Evolutionary conservation across 2,797 vertebrate genomes (phyloP), one percentile per base, ranked within the genome.

Genomic region (Cuniculus paca): DNA sequence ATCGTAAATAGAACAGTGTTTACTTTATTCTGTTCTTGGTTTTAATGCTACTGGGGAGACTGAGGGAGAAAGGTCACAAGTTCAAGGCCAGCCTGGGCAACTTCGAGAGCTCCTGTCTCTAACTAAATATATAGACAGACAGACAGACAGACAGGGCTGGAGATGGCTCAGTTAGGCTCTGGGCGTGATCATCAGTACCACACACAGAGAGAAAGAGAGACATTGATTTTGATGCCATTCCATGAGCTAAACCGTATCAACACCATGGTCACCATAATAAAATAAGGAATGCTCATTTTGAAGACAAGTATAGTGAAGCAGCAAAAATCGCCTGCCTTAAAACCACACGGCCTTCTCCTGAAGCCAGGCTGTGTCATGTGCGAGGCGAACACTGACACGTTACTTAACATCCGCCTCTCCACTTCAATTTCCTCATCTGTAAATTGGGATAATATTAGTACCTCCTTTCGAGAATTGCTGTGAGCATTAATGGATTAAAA

Each of bases 1-100:
- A 84, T 83, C 42, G 91, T 93, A 96, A 90, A 74, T 16, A 79
- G 88, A 91, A 91, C 50, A 79, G 2, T 68, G 12, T 50, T 88
- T 83, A 45, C 20, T 63, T 94, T 13, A 85, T 22, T 80, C 36
- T 52, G 48, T 58, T 88, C 74, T 88, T 10, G 65, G 31, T 48
- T 95, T 82, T 70, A 24, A 20, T 56, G 74, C 68, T 42, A 70
- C 36, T 42, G 68, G 10, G 36, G 28, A 77, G 26, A 14, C 6
- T 77, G 74, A 77, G 45, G 74, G 24, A 48, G 42, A 77, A 19
- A 7, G 14, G 14, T 74, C 12, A 26, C 28, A 48, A 48, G 28
- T 31, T 31, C 45, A 50, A 77, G 74, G 28, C 28, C 45, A 48
- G 9, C 28, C 26, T 48, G 74, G 28, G 31, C 26, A 77, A 77